Percentiles rank a stretch among this genome's conserved stretches.
Conservation (phyloP, 2,113 vertebrate species). For the Electrona antarctica region DNA sequence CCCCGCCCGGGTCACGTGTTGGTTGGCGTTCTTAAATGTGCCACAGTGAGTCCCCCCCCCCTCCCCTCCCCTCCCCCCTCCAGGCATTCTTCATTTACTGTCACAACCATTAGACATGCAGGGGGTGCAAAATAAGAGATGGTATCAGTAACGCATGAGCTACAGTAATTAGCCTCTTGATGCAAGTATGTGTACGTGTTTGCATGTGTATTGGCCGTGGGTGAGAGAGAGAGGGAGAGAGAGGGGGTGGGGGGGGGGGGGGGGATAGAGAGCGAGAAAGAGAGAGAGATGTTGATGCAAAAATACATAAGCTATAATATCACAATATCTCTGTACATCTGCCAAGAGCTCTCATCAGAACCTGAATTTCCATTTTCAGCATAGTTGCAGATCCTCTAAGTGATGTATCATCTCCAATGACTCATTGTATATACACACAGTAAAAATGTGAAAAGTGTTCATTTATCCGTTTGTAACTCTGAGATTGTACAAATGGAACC, state of each 20-base stretch:
- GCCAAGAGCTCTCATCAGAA: conserved; percentile 63
- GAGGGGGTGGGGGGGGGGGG: conserved; percentile 1
- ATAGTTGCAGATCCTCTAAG: conserved; percentile 56
- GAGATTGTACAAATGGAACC: no score
- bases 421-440: conserved; percentile 23
- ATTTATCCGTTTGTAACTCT: no score
- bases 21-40: conserved; percentile 66
- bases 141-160: conserved; percentile 80
- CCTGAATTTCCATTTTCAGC: conserved; percentile 52
- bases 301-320: conserved; percentile 36
- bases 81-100: conserved; percentile 78
- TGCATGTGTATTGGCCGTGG: conserved; percentile 28
- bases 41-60: conserved; percentile 72
- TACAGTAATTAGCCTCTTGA: conserved; percentile 78
- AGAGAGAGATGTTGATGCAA: conserved; percentile 36
- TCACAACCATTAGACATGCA: conserved; percentile 80
- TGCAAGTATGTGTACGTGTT: conserved; percentile 60
- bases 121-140: conserved; percentile 75
- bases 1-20: conserved; percentile 39
- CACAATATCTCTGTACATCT: conserved; percentile 48
- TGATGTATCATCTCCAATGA: conserved; percentile 65
- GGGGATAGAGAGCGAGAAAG: background rate
- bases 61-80: conserved; percentile 57
- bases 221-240: conserved; percentile 7
- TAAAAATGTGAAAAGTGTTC: no score